Conservation (phyloP, 2,888 invertebrate species). For the Lomographa bimaculata region DNA sequence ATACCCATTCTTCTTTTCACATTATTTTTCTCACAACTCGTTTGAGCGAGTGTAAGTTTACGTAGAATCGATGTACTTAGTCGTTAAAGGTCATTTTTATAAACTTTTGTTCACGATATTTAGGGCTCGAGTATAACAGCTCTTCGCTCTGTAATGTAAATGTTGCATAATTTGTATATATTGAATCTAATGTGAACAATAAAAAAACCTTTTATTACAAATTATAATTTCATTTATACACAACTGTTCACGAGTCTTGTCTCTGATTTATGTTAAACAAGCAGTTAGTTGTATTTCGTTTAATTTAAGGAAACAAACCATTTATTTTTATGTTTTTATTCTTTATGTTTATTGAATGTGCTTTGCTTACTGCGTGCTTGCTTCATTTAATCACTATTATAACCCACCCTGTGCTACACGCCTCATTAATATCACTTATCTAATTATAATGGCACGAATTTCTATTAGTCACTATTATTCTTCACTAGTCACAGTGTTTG, state of each 20-base stretch:
- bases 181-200: slow-evolving; percentile 79
- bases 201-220: slow-evolving; percentile 79
- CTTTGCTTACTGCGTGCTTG: slow-evolving; percentile 59
- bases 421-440: slow-evolving; percentile 38
- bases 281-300: slow-evolving; percentile 57
- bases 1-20: slow-evolving; percentile 21
- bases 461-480: background rate
- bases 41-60: slow-evolving; percentile 11
- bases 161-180: slow-evolving; percentile 82
- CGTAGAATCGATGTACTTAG: slow-evolving; percentile 20
- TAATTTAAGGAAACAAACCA: slow-evolving; percentile 50
- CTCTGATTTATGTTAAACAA: slow-evolving; percentile 62
- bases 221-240: slow-evolving; percentile 69
- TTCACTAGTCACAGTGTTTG: slow-evolving; percentile 24
- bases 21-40: slow-evolving; percentile 8
- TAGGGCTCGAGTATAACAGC: slow-evolving; percentile 17
- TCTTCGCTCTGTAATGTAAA: slow-evolving; percentile 63
- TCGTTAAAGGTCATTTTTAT: slow-evolving; percentile 59
- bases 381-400: slow-evolving; percentile 20
- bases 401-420: slow-evolving; percentile 41
- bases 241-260: slow-evolving; percentile 64
- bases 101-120: slow-evolving; percentile 37
- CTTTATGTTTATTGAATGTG: slow-evolving; percentile 54
- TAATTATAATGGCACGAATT: slow-evolving; percentile 27
- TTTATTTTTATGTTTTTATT: slow-evolving; percentile 42